A percentile compares a stretch with the other conserved stretches of the same genome.
Conservation (phyloP, 2,888 invertebrate species). For the Empis stercorea region DNA sequence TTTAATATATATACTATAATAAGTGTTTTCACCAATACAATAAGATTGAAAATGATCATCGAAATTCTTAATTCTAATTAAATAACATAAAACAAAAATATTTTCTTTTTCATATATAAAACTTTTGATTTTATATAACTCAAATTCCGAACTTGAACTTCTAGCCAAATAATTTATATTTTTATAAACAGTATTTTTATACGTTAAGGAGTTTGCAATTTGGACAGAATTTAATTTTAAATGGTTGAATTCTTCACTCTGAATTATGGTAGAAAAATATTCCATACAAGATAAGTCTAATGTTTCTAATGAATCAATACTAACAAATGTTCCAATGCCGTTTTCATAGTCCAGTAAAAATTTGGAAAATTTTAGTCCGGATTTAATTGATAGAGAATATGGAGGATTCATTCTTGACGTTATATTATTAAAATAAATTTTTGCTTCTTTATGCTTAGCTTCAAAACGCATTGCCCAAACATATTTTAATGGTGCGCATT, state of each 20-base stretch:
- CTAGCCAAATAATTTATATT: constrained; percentile 5
- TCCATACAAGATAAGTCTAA: background rate
- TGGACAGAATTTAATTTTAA: background rate
- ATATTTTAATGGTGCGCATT: constrained; percentile 10
- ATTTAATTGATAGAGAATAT: constrained; percentile 8
- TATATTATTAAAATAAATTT: constrained; percentile 7
- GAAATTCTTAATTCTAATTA: constrained; percentile 2
- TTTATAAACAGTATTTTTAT: constrained; percentile 7
- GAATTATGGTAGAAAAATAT: constrained; percentile 3
- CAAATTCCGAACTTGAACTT: background rate
- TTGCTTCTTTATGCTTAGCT: constrained; percentile 9
- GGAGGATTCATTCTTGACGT: constrained; percentile 7
- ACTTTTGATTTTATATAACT: constrained; percentile 7
- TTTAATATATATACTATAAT: constrained; percentile 3
- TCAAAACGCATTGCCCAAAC: constrained; percentile 9
- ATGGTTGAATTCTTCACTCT: background rate
- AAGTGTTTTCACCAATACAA: constrained; percentile 1
- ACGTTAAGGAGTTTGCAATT: constrained; percentile 2
- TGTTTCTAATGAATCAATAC: background rate
- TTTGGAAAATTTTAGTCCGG: constrained; percentile 8
- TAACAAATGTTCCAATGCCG: background rate
- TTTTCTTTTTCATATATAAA: constrained; percentile 3
- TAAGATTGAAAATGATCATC: constrained; percentile 5
- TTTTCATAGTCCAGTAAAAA: constrained; percentile 7
- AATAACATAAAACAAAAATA: constrained; percentile 3